Base-by-base conservation (phyloP, 2,113 vertebrate species). In the Notechis scutatus region DNA sequence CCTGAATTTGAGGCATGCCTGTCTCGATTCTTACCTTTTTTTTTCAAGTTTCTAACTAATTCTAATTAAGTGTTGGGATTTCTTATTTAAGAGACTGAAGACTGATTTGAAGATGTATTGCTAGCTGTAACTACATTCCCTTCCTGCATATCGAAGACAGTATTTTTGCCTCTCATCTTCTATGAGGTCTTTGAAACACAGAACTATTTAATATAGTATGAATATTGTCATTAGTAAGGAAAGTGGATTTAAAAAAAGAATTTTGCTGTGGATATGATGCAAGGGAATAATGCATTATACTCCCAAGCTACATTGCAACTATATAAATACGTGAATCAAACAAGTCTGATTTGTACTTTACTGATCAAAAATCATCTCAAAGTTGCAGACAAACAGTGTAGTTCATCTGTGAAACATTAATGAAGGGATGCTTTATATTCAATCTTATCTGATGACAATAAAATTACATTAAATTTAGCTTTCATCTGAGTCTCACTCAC, bases 11-110 rank as follows among this genome's bases (percentile, higher is more conserved):
- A 45, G 45, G 45, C 45, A 45, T 45, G 45, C 45, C 45, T 45
- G 45, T 45, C 52, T 89, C 85, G 12, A 21, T 21, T 56, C 45
- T 45, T 45, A 45, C 45, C 45, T 90, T 88, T 56, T 24, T 64
- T 69, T 15, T 2, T 6, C 4, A 26, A 29, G 15, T 54, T 87
- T 91, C 89, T 90, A 55, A 57, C 81, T 87, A 85, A 50, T 61
- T 42, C 85, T 91, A 93, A 87, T 91, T 69, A 91, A 59, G n/a
- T 54, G 54, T 24, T 42, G 52, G 85, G 57, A 90, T 93, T 61
- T 52, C 47, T 39, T 15, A 42, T 64, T 64, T 86, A 86, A 90
- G 56, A 29, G 15, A 18, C 56, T 87, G 55, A 81, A 57, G 52
- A 26, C 50, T 88, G 29, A 89, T 81, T 69, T 88, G 24, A 52